phyloP scores from a whole-genome alignment of 2,113 vertebrate species.

The Hippocampus guttulatus region DNA sequence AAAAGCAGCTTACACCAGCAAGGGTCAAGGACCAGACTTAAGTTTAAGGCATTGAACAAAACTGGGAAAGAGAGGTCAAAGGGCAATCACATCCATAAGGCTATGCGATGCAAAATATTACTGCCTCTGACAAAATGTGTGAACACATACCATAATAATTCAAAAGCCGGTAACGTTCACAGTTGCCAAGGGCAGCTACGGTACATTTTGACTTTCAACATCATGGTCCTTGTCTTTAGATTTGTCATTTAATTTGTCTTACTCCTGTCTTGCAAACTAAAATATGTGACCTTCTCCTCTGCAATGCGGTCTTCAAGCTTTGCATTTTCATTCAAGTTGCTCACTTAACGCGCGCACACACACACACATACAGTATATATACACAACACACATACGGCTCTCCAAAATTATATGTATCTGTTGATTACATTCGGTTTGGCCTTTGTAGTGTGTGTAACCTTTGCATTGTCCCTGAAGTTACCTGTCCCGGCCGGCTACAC shows the following conservation, averaged over 20 bases:
- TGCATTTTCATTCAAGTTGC: background rate
- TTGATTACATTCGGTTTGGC: no score
- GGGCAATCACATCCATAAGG: conserved; percentile 11
- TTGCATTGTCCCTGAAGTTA: conserved; percentile 41
- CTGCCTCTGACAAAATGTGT: background rate
- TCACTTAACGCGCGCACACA: no score
- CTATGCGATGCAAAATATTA: background rate
- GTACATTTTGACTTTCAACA: background rate
- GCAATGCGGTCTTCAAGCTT: background rate
- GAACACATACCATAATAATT: background rate
- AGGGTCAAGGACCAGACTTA: conserved; percentile 52
- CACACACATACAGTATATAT: no score
- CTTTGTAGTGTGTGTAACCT: no score
- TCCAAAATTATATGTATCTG: no score
- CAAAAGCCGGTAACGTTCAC: background rate
- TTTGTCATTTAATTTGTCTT: background rate
- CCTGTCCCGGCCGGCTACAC: conserved; percentile 40
- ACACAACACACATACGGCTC: no score
- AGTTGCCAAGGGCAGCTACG: background rate
- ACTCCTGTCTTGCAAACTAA: background rate
- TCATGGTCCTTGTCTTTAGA: conserved; percentile 1
- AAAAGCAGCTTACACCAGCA: conserved; percentile 61
- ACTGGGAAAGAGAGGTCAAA: conserved; percentile 22
- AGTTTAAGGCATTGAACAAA: conserved; percentile 19
- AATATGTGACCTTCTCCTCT: background rate